phyloP scores from a whole-genome alignment of 2,113 vertebrate genomes.

The Struthidea cinerea region DNA sequence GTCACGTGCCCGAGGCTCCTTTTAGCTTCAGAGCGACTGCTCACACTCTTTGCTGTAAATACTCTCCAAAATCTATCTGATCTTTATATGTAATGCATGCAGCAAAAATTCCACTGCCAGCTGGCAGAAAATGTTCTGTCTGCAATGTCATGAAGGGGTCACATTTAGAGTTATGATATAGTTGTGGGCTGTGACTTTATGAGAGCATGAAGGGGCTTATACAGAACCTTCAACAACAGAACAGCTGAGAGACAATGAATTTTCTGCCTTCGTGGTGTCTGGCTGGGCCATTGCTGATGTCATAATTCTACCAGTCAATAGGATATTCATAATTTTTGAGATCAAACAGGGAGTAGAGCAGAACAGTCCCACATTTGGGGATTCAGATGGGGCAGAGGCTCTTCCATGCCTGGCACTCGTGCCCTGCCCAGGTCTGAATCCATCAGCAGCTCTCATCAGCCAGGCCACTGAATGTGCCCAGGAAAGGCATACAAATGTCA shows the following conservation, averaged over 20 bases:
- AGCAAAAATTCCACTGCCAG: neutral
- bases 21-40: neutral
- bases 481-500: neutral
- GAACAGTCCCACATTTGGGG: neutral
- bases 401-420: neutral
- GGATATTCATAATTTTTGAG: neutral
- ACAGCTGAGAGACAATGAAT: neutral
- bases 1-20: neutral
- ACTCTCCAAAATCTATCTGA: neutral
- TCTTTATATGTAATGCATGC: neutral
- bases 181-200: neutral
- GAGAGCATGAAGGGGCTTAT: neutral
- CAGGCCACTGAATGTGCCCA: rapidly evolving
- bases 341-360: neutral
- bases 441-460: neutral
- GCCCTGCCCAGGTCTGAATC: neutral
- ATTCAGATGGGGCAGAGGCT: neutral
- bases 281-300: neutral
- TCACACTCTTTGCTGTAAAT: neutral
- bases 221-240: neutral
- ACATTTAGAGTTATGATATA: neutral
- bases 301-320: neutral
- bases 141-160: neutral
- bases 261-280: neutral
- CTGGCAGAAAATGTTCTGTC: neutral